Base-by-base conservation (phyloP, 2,888 invertebrate genomes). In the Nemotelus nigrinus region DNA sequence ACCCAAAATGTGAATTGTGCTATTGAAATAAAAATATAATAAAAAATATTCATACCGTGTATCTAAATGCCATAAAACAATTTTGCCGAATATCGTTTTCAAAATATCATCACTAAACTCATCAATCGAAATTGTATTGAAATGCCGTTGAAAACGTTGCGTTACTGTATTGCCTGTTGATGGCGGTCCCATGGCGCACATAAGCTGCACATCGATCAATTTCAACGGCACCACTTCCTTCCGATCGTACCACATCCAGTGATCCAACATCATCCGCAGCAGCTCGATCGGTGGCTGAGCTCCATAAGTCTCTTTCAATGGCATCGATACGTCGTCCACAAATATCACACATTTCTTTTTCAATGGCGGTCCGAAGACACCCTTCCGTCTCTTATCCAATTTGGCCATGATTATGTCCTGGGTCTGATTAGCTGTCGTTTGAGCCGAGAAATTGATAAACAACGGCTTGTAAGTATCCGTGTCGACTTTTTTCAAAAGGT, bases 291-390 rank as follows among this genome's bases (percentile, higher is more conserved):
- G 96, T 0, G 98, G 97, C 85, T 98, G 97, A 0, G 97, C 97
- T 0, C 97, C 98, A 83, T 95, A 97, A 2, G 91, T 91, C 80
- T 87, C 87, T 79, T 94, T 92, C 82, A 94, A 89, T 0, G 98
- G 98, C 96, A 98, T 96, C 83, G 96, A 96, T n/a, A 98, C 92
- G 85, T 98, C 98, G 84, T 98, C 98, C 53, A 98, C 95, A 85
- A 98, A 98, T 67, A 97, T 92, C 10, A 98, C 93, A 86, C 93
- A 92, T 83, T 92, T 92, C 85, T 96, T 97, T 3, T 96, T 96
- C 70, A 97, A 90, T 0, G 97, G 96, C 0, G 98, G 97, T 0
- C 98, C 98, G 84, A 90, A 98, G 10, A 97, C 94, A 2, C 98
- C 97, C 89, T 97, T 97, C 70, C 96, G 90, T 76, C 98, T 89